Evolutionary conservation across 2,888 invertebrate species (phyloP).

Genomic region (Arge pagana): DNA sequence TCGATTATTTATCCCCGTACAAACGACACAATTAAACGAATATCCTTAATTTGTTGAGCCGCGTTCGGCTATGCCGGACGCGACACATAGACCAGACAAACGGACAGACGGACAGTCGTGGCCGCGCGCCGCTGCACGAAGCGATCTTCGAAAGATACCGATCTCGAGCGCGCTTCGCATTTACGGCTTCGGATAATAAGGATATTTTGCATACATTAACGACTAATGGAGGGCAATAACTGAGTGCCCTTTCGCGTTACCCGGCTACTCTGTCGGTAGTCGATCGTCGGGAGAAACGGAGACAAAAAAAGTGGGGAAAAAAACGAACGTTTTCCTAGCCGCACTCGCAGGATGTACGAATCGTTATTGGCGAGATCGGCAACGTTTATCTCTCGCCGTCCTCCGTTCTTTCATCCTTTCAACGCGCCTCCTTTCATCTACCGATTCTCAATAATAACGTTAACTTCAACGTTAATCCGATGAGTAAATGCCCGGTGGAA

Average conservation of each 20-base stretch:
- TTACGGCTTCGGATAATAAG: conserved; percentile 47
- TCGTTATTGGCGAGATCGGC: too few species aligned
- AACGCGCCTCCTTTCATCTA: too few species aligned
- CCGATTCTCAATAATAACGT: too few species aligned
- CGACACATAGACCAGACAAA: too few species aligned
- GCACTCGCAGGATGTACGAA: too few species aligned
- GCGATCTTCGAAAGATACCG: conserved; percentile 16
- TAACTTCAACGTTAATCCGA: conserved; percentile 10
- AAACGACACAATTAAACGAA: conserved; percentile 45
- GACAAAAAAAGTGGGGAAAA: conserved; percentile 1
- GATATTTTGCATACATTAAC: conserved; percentile 56
- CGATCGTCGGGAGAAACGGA: neutral
- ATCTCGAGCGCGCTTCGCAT: conserved; percentile 35
- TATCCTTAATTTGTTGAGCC: conserved; percentile 31
- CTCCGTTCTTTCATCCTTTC: too few species aligned
- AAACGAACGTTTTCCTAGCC: too few species aligned
- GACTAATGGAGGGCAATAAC: conserved; percentile 49
- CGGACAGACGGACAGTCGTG: too few species aligned
- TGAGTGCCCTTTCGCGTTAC: conserved; percentile 35
- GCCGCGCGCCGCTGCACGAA: conserved; percentile 8
- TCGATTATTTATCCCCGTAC: conserved; percentile 20
- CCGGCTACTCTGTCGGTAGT: conserved; percentile 42
- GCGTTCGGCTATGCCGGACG: conserved; percentile 15
- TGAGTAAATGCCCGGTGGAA: conserved; percentile 10
- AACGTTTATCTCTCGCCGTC: too few species aligned